Evolutionary conservation across 35 echinoderm and acorn worm genomes (phyloP).

Genomic region (Heliocidaris tuberculata): DNA sequence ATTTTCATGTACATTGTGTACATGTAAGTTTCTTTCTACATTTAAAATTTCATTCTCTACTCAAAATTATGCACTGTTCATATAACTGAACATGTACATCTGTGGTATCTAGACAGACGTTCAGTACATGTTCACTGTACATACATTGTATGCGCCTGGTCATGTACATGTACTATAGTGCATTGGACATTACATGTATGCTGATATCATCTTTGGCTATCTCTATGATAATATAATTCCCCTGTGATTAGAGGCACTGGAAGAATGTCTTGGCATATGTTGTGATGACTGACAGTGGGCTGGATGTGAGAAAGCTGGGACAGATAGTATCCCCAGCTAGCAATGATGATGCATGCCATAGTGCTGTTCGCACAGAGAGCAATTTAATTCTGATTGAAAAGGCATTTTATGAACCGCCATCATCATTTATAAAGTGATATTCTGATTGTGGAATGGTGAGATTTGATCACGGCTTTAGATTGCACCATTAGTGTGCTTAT

Average conservation of each 20-base stretch:
- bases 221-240: constrained; percentile 2
- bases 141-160: too few species aligned
- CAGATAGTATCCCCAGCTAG: not conserved
- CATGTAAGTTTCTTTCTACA: too few species aligned
- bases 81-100: too few species aligned
- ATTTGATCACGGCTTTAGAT: too few species aligned
- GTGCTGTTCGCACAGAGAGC: not conserved
- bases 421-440: too few species aligned
- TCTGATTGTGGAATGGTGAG: too few species aligned
- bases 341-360: not conserved
- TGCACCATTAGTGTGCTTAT: too few species aligned
- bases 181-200: not conserved
- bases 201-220: not conserved
- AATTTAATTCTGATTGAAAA: not conserved
- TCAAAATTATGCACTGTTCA: too few species aligned
- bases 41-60: too few species aligned
- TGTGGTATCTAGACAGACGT: too few species aligned
- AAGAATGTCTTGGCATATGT: constrained; percentile 1
- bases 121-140: too few species aligned
- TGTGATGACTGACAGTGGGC: not conserved
- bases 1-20: too few species aligned
- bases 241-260: not conserved
- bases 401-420: not conserved
- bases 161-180: not conserved
- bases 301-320: not conserved